Conservation (phyloP, 1,140 invertebrate genomes). For the Drosophila dunni region DNA sequence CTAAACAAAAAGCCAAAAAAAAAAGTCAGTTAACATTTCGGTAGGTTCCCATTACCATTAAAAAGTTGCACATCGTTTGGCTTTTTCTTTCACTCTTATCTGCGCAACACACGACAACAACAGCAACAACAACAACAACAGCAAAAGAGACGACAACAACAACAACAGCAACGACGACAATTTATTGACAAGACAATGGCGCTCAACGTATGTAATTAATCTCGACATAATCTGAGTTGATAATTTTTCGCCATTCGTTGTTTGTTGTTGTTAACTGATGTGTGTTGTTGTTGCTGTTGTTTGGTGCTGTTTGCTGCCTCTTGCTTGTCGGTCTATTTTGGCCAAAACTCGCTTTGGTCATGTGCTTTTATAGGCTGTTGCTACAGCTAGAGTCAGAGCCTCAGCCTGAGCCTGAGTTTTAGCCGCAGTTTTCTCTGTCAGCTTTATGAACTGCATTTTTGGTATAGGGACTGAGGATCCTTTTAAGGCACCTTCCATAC, state of each 20-base stretch:
- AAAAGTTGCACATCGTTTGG: constrained; percentile 32
- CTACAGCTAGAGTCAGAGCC: neutral
- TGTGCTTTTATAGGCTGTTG: constrained; percentile 72
- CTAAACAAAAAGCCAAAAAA: constrained; percentile 46
- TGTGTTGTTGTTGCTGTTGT: constrained; percentile 28
- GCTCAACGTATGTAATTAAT: constrained; percentile 82
- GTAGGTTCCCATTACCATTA: constrained; percentile 49
- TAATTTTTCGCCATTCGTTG: constrained; percentile 76
- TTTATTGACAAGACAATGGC: constrained; percentile 83
- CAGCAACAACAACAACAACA: constrained; percentile 59
- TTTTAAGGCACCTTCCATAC: constrained; percentile 65
- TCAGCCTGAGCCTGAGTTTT: neutral
- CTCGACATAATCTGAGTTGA: constrained; percentile 82
- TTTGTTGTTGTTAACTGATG: constrained; percentile 38
- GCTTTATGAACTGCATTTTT: constrained; percentile 70
- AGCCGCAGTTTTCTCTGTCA: constrained; percentile 41
- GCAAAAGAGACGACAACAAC: constrained; percentile 46
- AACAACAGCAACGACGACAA: constrained; percentile 66
- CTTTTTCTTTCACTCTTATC: constrained; percentile 59
- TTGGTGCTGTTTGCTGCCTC: constrained; percentile 35
- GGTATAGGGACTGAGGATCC: constrained; percentile 69
- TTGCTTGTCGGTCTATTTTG: constrained; percentile 71
- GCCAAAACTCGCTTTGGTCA: constrained; percentile 70
- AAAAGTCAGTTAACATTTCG: constrained; percentile 75
- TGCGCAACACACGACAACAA: constrained; percentile 68